Conservation (phyloP, 2,797 vertebrate species). For the Tragelaphus eurycerus region DNA sequence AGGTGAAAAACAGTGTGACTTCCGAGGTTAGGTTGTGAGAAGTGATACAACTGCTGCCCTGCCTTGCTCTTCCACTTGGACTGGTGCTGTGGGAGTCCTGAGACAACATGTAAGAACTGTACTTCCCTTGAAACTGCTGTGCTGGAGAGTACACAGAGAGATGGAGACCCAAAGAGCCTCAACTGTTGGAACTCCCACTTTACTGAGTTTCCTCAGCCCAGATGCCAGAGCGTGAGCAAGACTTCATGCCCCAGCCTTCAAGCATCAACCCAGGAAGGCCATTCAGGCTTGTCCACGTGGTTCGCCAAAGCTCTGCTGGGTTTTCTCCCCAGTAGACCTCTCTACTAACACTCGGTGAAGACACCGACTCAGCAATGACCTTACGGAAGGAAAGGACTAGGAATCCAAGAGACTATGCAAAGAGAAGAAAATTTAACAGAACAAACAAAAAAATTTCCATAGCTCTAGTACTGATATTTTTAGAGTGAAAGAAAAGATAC, state of each 20-base stretch:
- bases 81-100: not conserved
- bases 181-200: not conserved
- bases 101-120: not conserved
- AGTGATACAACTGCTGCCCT: not conserved
- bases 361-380: not conserved
- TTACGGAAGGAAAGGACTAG: not conserved
- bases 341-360: not conserved
- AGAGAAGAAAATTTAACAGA: not conserved
- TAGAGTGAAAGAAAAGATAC: not conserved
- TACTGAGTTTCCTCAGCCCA: not conserved
- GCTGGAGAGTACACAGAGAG: not conserved
- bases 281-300: rapidly evolving
- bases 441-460: not conserved
- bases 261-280: not conserved
- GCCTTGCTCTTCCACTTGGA: not conserved
- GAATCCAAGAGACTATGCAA: not conserved
- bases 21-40: not conserved
- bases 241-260: not conserved
- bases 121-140: not conserved
- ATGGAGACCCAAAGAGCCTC: not conserved
- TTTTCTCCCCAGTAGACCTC: not conserved
- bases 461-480: not conserved
- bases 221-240: not conserved
- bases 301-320: not conserved
- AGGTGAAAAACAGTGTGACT: not conserved